A percentile compares a stretch with the other conserved stretches of the same genome.
Evolutionary conservation across 2,113 vertebrate genomes (phyloP).

Genomic region (Dryoscopus gambensis): DNA sequence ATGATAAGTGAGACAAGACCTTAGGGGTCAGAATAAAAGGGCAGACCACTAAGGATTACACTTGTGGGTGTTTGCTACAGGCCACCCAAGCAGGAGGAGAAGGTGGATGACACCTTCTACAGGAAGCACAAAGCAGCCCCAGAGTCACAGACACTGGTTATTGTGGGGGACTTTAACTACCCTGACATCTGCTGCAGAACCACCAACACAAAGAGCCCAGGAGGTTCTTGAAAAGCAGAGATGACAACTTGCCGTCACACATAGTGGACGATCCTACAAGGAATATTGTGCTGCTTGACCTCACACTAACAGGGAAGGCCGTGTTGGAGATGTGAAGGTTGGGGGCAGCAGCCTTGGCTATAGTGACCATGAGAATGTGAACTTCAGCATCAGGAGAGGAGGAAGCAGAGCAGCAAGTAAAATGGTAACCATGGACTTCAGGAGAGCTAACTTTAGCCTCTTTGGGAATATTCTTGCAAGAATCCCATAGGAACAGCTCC

Average conservation of each 20-base stretch:
- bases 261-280: too few relatives aligned
- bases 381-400: too few relatives aligned
- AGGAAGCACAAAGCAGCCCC: background rate
- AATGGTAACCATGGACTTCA: too few relatives aligned
- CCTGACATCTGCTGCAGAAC: background rate
- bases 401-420: too few relatives aligned
- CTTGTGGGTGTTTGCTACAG: background rate
- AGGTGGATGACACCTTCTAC: background rate
- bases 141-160: background rate
- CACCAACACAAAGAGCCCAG: background rate
- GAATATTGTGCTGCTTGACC: too few relatives aligned
- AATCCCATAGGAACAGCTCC: too few relatives aligned
- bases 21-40: background rate
- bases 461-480: too few relatives aligned
- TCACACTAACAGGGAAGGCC: too few relatives aligned
- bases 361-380: too few relatives aligned
- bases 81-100: background rate
- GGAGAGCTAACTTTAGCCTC: too few relatives aligned
- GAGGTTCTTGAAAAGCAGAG: background rate
- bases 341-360: too few relatives aligned
- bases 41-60: background rate
- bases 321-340: too few relatives aligned
- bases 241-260: background rate
- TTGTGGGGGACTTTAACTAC: background rate
- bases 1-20: background rate